These are phyloP conservation scores for Trachymyrmex cornetzi DNA, from an alignment of 1,140 invertebrate genomes.

Conservation along the genomic window DNA sequence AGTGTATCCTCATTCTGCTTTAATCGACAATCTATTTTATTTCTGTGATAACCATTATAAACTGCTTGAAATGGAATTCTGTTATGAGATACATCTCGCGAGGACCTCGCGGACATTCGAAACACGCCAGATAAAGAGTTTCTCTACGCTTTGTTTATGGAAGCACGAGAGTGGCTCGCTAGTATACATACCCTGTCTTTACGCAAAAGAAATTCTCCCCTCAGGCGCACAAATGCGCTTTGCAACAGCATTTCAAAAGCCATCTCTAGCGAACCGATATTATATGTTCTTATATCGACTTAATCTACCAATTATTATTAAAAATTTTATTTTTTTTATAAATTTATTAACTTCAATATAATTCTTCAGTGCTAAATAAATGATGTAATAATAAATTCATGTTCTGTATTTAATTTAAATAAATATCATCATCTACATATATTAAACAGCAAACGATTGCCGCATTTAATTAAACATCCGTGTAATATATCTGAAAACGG, in stretches of 20 bases:
- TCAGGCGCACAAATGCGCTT: conserved; percentile 15
- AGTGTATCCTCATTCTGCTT: conserved; percentile 1
- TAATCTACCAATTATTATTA: not conserved
- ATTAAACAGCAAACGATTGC: not conserved
- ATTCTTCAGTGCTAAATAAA: not conserved
- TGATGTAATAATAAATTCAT: conserved; percentile 2
- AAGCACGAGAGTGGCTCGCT: conserved; percentile 4
- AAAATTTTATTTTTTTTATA: conserved; percentile 13
- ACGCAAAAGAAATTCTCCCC: conserved; percentile 11
- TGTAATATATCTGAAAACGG: not conserved
- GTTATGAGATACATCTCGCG: not conserved
- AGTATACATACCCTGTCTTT: conserved; percentile 25
- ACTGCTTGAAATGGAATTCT: not conserved
- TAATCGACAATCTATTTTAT: conserved; percentile 18
- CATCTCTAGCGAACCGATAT: conserved; percentile 5
- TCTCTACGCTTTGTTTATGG: conserved; percentile 46
- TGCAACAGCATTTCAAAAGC: conserved; percentile 35
- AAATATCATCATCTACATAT: not conserved
- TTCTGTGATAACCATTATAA: conserved; percentile 29
- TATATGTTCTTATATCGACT: conserved; percentile 1
- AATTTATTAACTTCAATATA: conserved; percentile 13
- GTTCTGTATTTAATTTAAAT: not conserved
- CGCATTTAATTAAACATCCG: not conserved
- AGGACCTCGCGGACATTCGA: conserved; percentile 32
- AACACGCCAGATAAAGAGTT: conserved; percentile 46